Evolutionary conservation across 2,888 invertebrate genomes (phyloP).

Genomic region (Chymomyza procnemis): DNA sequence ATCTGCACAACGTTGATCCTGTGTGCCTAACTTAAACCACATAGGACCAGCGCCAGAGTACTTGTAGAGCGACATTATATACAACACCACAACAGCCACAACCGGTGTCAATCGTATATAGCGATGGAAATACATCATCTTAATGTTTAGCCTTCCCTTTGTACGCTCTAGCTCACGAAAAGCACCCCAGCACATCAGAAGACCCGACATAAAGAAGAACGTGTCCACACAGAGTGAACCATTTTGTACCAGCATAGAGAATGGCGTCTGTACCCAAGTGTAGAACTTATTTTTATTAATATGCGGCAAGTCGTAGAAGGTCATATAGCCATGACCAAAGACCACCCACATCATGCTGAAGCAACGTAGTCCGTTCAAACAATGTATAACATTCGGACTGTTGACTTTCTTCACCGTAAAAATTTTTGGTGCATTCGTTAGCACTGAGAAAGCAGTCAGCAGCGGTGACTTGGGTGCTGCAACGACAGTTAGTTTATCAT

Average conservation of each 20-base stretch:
- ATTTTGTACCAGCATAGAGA: slow-evolving; percentile 77
- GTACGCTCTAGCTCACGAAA: slow-evolving; percentile 77
- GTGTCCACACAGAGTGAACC: slow-evolving; percentile 82
- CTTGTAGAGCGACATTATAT: slow-evolving; percentile 79
- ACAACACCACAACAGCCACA: slow-evolving; percentile 79
- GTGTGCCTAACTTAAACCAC: slow-evolving; percentile 78
- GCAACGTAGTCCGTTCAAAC: slow-evolving; percentile 78
- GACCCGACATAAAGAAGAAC: slow-evolving; percentile 83
- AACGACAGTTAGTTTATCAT: background rate
- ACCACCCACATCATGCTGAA: slow-evolving; percentile 80
- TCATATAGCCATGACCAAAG: slow-evolving; percentile 78
- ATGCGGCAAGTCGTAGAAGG: slow-evolving; percentile 75
- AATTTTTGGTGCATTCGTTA: slow-evolving; percentile 78
- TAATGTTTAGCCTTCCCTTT: slow-evolving; percentile 74
- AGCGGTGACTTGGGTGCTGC: slow-evolving; percentile 65
- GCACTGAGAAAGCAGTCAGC: slow-evolving; percentile 77
- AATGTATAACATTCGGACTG: slow-evolving; percentile 77
- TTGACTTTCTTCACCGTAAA: slow-evolving; percentile 74
- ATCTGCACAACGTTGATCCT: slow-evolving; percentile 74
- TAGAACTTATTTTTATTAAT: slow-evolving; percentile 70
- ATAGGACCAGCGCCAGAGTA: slow-evolving; percentile 80
- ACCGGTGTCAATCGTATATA: slow-evolving; percentile 81
- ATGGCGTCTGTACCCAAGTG: slow-evolving; percentile 74
- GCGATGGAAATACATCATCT: slow-evolving; percentile 78
- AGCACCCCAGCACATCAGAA: slow-evolving; percentile 80